Conservation (phyloP, 2,888 invertebrate genomes). For the Pachydiplax longipennis region DNA sequence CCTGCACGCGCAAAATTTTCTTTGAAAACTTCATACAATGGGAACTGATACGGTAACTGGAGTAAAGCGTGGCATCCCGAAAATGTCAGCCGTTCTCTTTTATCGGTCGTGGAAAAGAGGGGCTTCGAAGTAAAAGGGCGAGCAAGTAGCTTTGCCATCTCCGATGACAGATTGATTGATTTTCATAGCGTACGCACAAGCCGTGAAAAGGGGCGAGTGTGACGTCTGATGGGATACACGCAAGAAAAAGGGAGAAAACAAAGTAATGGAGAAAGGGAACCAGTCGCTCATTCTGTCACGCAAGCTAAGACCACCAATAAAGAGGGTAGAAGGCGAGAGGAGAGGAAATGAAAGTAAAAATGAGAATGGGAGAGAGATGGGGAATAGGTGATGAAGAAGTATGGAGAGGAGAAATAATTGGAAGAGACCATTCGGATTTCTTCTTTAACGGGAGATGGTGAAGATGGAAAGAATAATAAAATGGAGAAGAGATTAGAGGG, state of each 20-base stretch:
- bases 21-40: too few species aligned
- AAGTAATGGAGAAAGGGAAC: neutral
- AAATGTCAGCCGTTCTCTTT: constrained; percentile 1
- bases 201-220: neutral
- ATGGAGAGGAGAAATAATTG: neutral
- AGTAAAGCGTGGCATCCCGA: neutral
- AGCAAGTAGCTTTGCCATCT: neutral
- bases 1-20: too few species aligned
- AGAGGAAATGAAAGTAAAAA: neutral
- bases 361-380: neutral
- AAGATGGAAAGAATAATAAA: neutral
- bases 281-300: neutral
- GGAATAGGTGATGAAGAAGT: neutral
- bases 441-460: neutral
- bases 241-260: neutral
- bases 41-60: too few species aligned
- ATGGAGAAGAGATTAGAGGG: neutral
- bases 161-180: constrained; percentile 30
- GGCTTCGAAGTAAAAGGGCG: neutral
- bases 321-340: neutral
- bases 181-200: constrained; percentile 12
- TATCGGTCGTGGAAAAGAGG: neutral
- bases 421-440: neutral
- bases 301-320: neutral
- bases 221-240: neutral